These are phyloP conservation scores for Lepidotrigona ventralis DNA, from an alignment of 1,140 invertebrate genomes.

Conservation along the genomic window DNA sequence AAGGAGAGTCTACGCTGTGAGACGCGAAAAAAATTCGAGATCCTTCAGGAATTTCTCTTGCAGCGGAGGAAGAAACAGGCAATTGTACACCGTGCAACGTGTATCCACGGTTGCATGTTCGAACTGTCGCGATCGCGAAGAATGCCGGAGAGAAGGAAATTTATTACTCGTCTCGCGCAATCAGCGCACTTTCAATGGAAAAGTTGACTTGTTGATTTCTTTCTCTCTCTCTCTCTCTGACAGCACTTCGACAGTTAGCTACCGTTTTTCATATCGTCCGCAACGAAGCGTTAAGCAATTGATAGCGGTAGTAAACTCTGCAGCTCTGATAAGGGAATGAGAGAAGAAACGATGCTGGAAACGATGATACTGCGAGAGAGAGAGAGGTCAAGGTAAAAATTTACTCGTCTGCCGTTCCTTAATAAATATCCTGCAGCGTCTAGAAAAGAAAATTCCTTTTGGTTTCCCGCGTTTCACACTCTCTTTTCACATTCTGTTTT, in stretches of 20 bases:
- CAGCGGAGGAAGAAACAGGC: background rate
- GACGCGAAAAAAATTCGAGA: too few species aligned
- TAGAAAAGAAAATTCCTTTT: background rate
- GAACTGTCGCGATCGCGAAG: background rate
- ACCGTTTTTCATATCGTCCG: background rate
- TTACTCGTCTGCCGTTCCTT: background rate
- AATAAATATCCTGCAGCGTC: background rate
- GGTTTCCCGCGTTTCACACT: background rate
- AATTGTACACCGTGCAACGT: background rate
- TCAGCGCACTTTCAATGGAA: background rate
- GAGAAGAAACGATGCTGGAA: background rate
- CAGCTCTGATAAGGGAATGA: background rate
- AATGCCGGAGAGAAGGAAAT: background rate
- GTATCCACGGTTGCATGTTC: background rate
- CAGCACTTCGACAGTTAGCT: background rate
- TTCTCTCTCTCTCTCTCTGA: background rate
- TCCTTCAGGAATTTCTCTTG: background rate
- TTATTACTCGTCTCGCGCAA: background rate
- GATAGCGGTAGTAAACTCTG: background rate
- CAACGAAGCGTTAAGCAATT: background rate
- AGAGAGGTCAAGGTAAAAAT: background rate
- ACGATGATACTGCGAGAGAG: background rate
- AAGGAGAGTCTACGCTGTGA: too few species aligned
- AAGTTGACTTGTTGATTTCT: background rate
- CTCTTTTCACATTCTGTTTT: background rate